These are phyloP conservation scores for Pluvianellus socialis DNA, from an alignment of 2,113 vertebrate genomes.

Conservation along the genomic window DNA sequence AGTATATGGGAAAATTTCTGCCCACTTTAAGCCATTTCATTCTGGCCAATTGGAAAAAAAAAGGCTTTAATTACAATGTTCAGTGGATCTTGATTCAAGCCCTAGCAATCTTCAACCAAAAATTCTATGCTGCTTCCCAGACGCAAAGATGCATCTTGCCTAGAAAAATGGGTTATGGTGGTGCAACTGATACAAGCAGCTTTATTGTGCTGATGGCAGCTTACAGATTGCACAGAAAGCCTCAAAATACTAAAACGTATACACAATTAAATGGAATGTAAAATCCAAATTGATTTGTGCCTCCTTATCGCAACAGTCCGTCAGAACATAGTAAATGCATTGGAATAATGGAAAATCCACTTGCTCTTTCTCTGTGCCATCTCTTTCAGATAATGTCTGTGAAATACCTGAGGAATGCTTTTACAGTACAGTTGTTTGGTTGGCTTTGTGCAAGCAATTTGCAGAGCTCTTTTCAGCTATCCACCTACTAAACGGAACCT, in stretches of 20 bases:
- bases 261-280: constrained; percentile 45
- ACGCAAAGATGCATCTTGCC: not conserved
- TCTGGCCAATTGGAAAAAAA: not conserved
- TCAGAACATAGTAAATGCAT: constrained; percentile 15
- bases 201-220: not conserved
- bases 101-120: not conserved
- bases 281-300: constrained; percentile 49
- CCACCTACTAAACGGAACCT: not conserved
- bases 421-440: not conserved
- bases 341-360: constrained; percentile 42
- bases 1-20: not conserved
- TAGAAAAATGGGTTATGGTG: not conserved
- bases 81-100: not conserved
- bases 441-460: constrained; percentile 3
- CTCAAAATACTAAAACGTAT: not conserved
- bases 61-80: not conserved
- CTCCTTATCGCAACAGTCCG: constrained; percentile 15
- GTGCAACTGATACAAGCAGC: not conserved
- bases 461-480: not conserved
- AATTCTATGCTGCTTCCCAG: not conserved
- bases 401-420: constrained; percentile 39
- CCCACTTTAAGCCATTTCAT: not conserved
- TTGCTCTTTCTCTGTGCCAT: not conserved
- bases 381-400: not conserved
- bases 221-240: not conserved